Evolutionary conservation across 2,888 invertebrate species (phyloP).

Genomic region (Cerastis leucographa): DNA sequence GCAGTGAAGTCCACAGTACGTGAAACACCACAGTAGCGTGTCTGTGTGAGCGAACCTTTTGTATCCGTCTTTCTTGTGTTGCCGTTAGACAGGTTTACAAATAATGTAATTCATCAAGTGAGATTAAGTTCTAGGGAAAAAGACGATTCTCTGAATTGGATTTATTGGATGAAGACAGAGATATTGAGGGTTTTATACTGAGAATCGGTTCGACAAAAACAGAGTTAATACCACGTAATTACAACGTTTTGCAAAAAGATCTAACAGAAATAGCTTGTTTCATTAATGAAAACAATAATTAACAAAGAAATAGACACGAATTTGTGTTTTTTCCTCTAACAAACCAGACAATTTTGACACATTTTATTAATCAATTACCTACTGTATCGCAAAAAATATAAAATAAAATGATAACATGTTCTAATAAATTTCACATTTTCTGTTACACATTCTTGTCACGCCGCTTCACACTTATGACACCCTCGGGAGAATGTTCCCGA

Average conservation of each 20-base stretch:
- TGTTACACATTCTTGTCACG: slow-evolving; percentile 11
- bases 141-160: slow-evolving; percentile 10
- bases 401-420: background rate
- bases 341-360: background rate
- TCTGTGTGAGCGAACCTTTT: slow-evolving; percentile 11
- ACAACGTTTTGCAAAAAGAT: background rate
- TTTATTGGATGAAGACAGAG: slow-evolving; percentile 36
- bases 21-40: too few relatives aligned
- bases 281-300: background rate
- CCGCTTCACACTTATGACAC: background rate
- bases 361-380: background rate
- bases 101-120: slow-evolving; percentile 56
- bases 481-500: slow-evolving; percentile 27
- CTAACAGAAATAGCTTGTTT: background rate
- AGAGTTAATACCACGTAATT: background rate
- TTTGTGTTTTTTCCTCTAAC: background rate
- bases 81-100: slow-evolving; percentile 31
- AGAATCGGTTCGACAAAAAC: background rate
- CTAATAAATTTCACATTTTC: background rate
- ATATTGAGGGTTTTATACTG: background rate
- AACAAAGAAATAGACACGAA: background rate
- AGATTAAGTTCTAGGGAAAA: slow-evolving; percentile 47
- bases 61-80: background rate
- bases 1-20: too few relatives aligned
- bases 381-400: background rate